Base-by-base conservation (phyloP, 2,888 invertebrate genomes). In the Drosophila borealis region DNA sequence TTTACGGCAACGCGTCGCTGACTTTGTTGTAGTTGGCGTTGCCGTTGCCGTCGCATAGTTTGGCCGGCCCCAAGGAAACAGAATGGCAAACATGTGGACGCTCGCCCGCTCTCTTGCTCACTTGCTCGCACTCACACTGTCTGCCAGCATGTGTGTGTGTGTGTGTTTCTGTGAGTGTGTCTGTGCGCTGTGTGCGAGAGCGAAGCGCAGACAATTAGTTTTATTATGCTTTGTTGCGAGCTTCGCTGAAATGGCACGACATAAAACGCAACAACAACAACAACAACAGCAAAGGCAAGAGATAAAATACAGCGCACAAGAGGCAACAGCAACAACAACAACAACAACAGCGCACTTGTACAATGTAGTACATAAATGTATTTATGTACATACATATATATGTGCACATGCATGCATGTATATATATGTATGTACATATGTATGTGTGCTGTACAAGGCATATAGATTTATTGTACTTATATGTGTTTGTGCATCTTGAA, bases 181-280 rank as follows among this genome's bases (percentile, higher is more conserved):
- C 44, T 59, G 79, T 77, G 73, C 54, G 73, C 55, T 78, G 78
- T 84, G 87, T 86, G 84, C 71, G 80, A 78, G 87, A 86, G 87
- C 84, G 89, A 84, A 88, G 89, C 87, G 84, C 89, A 86, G 86
- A 86, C 86, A 87, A 87, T 87, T 87, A 87, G 86, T 87, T 87
- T 87, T 87, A 89, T 87, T 87, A 89, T 86, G 82, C 87, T 86
- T 86, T 86, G 85, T 86, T 87, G 84, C 78, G 83, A 89, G 89
- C 89, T 86, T 86, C 89, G 85, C 78, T 88, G 78, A 88, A 87
- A 85, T 87, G 87, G 86, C 82, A 82, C 88, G 82, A 84, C 88
- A 84, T 87, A 87, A 82, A 82, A 82, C 84, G 74, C 78, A 78
- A 69, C 72, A 75, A 70, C 74, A 75, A 56, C 50, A 61, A 61